These are phyloP conservation scores for Apamea epomidion DNA, from an alignment of 2,888 invertebrate genomes.

Conservation along the genomic window DNA sequence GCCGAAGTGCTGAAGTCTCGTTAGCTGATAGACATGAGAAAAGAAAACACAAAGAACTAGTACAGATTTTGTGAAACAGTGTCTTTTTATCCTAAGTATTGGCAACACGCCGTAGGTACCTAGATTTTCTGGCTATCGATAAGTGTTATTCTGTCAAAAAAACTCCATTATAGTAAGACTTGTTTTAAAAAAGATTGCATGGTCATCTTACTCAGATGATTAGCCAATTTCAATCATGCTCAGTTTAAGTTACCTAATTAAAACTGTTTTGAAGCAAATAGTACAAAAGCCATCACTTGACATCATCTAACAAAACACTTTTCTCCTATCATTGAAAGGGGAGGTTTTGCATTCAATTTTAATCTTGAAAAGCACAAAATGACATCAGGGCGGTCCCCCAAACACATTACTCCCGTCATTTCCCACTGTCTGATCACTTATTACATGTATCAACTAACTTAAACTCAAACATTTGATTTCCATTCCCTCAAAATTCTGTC, in stretches of 20 bases:
- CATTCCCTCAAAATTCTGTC: conserved; percentile 77
- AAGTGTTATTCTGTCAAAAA: neutral
- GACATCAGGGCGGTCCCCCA: conserved; percentile 24
- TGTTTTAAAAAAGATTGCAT: neutral
- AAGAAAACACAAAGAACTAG: neutral
- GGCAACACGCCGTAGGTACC: neutral
- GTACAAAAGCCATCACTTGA: neutral
- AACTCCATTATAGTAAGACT: neutral
- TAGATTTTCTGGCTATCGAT: neutral
- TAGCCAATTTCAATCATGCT: neutral
- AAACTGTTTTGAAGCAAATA: neutral
- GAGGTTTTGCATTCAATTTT: neutral
- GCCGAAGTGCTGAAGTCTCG: neutral
- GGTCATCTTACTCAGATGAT: neutral
- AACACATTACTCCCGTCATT: conserved; percentile 72
- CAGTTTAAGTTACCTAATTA: neutral
- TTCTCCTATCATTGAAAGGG: neutral
- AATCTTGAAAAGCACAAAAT: neutral
- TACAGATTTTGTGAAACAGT: neutral
- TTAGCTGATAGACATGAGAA: neutral
- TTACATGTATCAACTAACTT: conserved; percentile 78
- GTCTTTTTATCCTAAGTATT: neutral
- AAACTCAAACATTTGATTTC: conserved; percentile 75
- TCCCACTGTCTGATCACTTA: conserved; percentile 72
- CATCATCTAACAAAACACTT: neutral